Base-by-base conservation (phyloP, 2,113 vertebrate species). In the Macrotis lagotis region DNA sequence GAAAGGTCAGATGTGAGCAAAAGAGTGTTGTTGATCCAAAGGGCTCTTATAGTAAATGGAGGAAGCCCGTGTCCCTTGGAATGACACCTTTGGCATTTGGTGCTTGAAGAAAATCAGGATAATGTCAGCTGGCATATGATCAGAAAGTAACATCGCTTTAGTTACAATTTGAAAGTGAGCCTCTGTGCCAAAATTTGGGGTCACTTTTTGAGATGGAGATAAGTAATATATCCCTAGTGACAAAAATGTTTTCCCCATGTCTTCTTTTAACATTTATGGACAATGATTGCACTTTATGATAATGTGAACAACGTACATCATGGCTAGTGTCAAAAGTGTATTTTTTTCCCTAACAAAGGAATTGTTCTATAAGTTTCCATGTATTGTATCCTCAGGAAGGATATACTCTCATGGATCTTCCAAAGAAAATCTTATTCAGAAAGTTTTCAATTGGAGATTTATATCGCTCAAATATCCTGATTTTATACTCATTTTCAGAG, bases 341-440 rank as follows among this genome's bases (percentile, higher is more conserved):
- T 49, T 26, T 52, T 91, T 2, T 96, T 96, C 50, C 88, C 94
- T 91, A 96, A 97, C 93, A 94, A 98, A 97, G 48, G 59, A 91
- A 89, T 95, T 95, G 25, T 31, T 91, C 51, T 88, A 53, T 94
- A 90, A 0, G 0, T 1, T 95, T 89, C 88, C 50, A 50, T 37
- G 55, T 51, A 0, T 91, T 94, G 3, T 31, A 52, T 94, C 26
- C 55, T 96, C 3, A 7, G 95, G 90, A 97, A 97, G 97, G 83
- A 59, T 28, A 91, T 66, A 93, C 48, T 88, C 93, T 55, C 51
- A 91, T 0, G 8, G 91, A 91, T 55, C 89, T 94, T 74, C 51
- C 28, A 44, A 59, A 90, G 91, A 96, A 88, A 55, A 55, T 89
- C 91, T n/a, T 51, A 25, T 90, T 92, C 53, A 91, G 5, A 88